phyloP scores from a whole-genome alignment of 2,888 invertebrate species.

The Apamea sordens region DNA sequence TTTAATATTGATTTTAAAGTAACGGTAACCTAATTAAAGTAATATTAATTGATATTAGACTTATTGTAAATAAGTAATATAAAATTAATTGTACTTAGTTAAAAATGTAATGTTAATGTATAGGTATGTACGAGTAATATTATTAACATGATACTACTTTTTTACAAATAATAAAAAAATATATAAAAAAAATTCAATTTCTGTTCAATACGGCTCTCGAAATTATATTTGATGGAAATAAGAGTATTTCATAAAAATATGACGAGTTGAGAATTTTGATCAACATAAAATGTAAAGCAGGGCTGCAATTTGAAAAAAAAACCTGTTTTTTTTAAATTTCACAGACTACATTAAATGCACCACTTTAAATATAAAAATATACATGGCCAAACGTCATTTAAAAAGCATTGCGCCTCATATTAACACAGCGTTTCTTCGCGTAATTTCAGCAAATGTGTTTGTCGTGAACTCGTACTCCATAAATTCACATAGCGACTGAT shows the following conservation, averaged over 20 bases:
- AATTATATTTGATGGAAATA: background rate
- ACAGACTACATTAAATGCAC: background rate
- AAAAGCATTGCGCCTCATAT: background rate
- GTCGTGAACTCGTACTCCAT: too few species aligned
- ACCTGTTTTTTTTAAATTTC: background rate
- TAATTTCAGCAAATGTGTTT: background rate
- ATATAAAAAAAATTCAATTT: background rate
- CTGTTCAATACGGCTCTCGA: background rate
- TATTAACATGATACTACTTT: background rate
- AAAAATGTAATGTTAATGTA: background rate
- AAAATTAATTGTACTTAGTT: background rate
- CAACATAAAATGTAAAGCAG: background rate
- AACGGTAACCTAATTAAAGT: background rate
- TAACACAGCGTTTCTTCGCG: background rate
- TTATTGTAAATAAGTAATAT: background rate
- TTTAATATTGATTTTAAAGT: background rate
- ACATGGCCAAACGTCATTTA: background rate
- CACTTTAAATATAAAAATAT: background rate
- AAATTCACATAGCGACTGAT: too few species aligned
- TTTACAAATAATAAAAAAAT: background rate
- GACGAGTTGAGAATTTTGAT: background rate
- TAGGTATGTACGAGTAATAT: background rate
- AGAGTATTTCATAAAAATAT: background rate
- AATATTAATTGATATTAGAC: background rate
- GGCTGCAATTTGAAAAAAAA: background rate